These are phyloP conservation scores for Vombatus ursinus DNA, from an alignment of 2,113 vertebrate species.

Conservation along the genomic window DNA sequence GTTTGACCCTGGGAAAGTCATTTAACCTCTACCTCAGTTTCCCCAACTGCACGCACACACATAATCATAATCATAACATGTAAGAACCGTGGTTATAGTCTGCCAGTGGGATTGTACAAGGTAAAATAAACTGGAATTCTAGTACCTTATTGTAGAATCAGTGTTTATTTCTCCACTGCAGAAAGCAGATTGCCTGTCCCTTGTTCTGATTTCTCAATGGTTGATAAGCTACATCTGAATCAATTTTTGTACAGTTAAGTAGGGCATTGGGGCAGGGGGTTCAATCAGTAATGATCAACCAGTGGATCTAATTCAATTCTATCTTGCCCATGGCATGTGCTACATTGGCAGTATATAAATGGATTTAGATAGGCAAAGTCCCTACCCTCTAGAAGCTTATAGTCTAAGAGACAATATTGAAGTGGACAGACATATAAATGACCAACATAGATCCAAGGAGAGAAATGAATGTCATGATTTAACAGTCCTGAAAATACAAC, in stretches of 20 bases:
- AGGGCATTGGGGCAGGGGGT: neutral
- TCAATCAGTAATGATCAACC: neutral
- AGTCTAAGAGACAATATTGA: neutral
- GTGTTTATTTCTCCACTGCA: neutral
- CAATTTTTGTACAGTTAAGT: constrained; percentile 10
- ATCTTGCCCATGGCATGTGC: too few species aligned
- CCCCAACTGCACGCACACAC: too few species aligned
- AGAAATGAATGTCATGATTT: neutral
- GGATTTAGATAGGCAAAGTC: neutral
- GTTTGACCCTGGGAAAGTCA: too few species aligned
- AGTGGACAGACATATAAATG: neutral
- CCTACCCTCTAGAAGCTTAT: neutral
- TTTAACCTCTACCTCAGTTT: too few species aligned
- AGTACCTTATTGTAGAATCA: constrained; percentile 19
- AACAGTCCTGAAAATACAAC: neutral
- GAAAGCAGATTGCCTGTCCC: neutral
- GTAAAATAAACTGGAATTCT: neutral
- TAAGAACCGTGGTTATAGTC: neutral
- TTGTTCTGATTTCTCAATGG: neutral
- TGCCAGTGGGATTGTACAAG: neutral
- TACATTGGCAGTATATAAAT: neutral
- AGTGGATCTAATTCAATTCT: neutral
- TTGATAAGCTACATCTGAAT: neutral
- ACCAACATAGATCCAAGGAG: neutral
- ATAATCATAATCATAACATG: neutral